phyloP scores from a whole-genome alignment of 2,888 invertebrate species.

The Cataglyphis cursor region DNA sequence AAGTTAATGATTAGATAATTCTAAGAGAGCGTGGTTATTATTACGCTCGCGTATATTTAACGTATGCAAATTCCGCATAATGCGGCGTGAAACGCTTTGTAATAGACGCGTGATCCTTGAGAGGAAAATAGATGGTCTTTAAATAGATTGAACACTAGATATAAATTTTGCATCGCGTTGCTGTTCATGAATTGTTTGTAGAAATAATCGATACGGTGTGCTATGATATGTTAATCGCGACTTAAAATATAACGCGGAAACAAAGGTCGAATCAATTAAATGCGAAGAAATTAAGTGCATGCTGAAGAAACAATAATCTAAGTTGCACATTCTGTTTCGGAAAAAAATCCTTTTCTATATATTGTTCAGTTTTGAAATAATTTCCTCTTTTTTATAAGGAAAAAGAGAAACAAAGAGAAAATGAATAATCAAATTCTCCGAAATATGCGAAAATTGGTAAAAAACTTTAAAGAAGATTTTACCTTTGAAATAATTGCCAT shows the following conservation, averaged over 20 bases:
- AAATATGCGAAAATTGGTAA: neutral
- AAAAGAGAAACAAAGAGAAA: neutral
- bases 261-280: slow-evolving; percentile 16
- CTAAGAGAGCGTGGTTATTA: slow-evolving; percentile 39
- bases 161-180: slow-evolving; percentile 34
- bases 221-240: slow-evolving; percentile 7
- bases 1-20: slow-evolving; percentile 47
- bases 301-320: slow-evolving; percentile 11
- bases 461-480: neutral
- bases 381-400: neutral
- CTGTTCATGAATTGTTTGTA: slow-evolving; percentile 40
- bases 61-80: slow-evolving; percentile 35
- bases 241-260: slow-evolving; percentile 23
- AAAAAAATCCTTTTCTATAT: slow-evolving; percentile 4
- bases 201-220: slow-evolving; percentile 44
- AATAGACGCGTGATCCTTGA: slow-evolving; percentile 46
- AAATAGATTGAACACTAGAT: slow-evolving; percentile 61
- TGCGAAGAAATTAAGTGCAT: slow-evolving; percentile 16
- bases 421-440: neutral
- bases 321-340: slow-evolving; percentile 15
- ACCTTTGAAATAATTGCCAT: slow-evolving; percentile 13
- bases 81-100: slow-evolving; percentile 19
- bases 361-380: neutral
- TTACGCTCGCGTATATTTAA: slow-evolving; percentile 44
- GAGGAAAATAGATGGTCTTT: slow-evolving; percentile 57